Evolutionary conservation across 35 echinoderm and acorn worm species (phyloP).

Genomic region (Stichopus chloronotus): DNA sequence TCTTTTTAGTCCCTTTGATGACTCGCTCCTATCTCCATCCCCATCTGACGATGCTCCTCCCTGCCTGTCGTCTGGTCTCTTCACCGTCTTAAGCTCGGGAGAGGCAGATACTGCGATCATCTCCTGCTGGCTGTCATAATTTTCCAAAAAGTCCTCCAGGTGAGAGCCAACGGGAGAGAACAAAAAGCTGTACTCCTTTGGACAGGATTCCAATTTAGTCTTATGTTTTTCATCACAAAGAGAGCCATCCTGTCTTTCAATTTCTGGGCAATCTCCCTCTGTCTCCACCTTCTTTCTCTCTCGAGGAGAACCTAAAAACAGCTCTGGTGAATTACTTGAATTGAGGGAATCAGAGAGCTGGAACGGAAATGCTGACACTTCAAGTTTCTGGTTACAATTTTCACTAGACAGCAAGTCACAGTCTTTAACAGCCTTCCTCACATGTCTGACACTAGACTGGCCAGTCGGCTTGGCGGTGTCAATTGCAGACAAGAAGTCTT

Average conservation of each 20-base stretch:
- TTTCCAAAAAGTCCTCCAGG: slow-evolving; percentile 67
- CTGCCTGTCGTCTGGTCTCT: not conserved
- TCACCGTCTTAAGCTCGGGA: slow-evolving; percentile 50
- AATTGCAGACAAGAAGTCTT: too few relatives aligned
- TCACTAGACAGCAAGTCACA: not conserved
- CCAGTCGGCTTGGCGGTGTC: not conserved
- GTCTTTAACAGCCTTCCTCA: not conserved
- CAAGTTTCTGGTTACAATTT: not conserved
- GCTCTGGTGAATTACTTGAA: not conserved
- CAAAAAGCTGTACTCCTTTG: slow-evolving; percentile 19
- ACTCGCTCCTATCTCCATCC: not conserved
- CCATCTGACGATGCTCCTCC: too few relatives aligned
- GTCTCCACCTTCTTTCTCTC: not conserved
- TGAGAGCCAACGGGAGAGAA: slow-evolving; percentile 77
- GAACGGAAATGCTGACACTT: not conserved
- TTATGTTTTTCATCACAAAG: not conserved
- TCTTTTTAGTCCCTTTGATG: not conserved
- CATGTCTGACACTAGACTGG: not conserved
- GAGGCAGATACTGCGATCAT: slow-evolving; percentile 71
- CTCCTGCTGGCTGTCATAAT: slow-evolving; percentile 70
- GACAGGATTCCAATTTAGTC: not conserved
- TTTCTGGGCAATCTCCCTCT: not conserved
- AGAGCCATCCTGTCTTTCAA: not conserved
- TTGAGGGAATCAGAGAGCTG: not conserved
- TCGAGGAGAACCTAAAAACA: slow-evolving; percentile 42